Evolutionary conservation across 2,888 invertebrate genomes (phyloP).

Genomic region (Noctuana brunneofusca): DNA sequence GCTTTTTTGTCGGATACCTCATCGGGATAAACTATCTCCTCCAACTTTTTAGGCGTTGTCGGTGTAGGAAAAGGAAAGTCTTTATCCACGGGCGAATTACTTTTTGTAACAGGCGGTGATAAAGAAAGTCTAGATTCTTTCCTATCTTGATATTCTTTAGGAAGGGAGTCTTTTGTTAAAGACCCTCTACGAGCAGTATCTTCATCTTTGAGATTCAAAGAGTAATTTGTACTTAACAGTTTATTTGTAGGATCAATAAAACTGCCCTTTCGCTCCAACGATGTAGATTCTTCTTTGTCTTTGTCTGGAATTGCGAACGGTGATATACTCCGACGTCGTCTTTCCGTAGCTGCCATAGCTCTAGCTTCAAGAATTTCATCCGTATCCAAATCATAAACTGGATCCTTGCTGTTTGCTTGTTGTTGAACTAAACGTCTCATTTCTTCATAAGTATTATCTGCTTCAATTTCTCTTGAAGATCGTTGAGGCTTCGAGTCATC

Average conservation of each 20-base stretch:
- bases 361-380: slow-evolving; percentile 75
- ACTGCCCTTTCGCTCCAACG: slow-evolving; percentile 72
- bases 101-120: slow-evolving; percentile 59
- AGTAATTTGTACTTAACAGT: slow-evolving; percentile 71
- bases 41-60: slow-evolving; percentile 66
- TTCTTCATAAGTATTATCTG: slow-evolving; percentile 76
- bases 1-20: slow-evolving; percentile 49
- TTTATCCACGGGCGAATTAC: slow-evolving; percentile 63
- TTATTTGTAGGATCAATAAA: slow-evolving; percentile 78
- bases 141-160: slow-evolving; percentile 39
- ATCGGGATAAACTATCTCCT: slow-evolving; percentile 64
- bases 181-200: slow-evolving; percentile 62
- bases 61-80: slow-evolving; percentile 59
- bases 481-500: slow-evolving; percentile 62
- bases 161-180: slow-evolving; percentile 58
- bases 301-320: slow-evolving; percentile 73
- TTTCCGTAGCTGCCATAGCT: slow-evolving; percentile 68
- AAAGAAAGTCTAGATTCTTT: slow-evolving; percentile 48
- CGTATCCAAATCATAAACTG: slow-evolving; percentile 72
- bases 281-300: slow-evolving; percentile 59
- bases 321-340: slow-evolving; percentile 77
- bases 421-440: slow-evolving; percentile 74
- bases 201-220: slow-evolving; percentile 70
- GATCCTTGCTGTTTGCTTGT: slow-evolving; percentile 68
- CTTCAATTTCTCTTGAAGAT: slow-evolving; percentile 73